Percentiles rank a stretch among this genome's conserved stretches.
phyloP scores from a whole-genome alignment of 1,140 invertebrate species.

The Drosophila burlai region DNA sequence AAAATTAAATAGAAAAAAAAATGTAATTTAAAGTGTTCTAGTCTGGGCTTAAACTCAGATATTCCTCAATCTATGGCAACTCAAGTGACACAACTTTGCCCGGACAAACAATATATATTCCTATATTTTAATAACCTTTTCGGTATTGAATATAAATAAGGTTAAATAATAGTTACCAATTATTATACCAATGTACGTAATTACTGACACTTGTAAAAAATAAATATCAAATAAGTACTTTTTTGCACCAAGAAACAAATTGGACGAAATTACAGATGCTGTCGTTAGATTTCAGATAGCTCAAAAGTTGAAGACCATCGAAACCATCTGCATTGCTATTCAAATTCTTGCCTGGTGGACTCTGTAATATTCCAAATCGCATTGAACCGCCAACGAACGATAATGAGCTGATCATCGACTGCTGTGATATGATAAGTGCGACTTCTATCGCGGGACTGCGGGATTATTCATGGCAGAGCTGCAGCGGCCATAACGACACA shows the following conservation, averaged over 20 bases:
- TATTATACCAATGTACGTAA: neutral
- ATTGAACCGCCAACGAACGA: slow-evolving; percentile 2
- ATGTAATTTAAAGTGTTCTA: too few species aligned
- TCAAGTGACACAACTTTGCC: too few species aligned
- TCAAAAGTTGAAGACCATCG: neutral
- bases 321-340: neutral
- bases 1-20: too few species aligned
- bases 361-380: slow-evolving; percentile 6
- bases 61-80: too few species aligned
- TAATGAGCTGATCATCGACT: slow-evolving; percentile 43
- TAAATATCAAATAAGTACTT: neutral
- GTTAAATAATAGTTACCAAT: neutral
- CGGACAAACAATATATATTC: too few species aligned
- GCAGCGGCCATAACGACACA: slow-evolving; percentile 37
- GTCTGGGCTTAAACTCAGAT: too few species aligned
- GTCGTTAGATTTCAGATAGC: neutral
- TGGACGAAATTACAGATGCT: neutral
- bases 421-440: slow-evolving; percentile 42
- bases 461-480: slow-evolving; percentile 29
- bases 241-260: neutral
- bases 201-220: slow-evolving; percentile 1
- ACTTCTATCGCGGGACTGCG: slow-evolving; percentile 27
- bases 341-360: neutral
- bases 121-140: neutral
- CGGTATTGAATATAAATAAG: neutral